Percentiles rank a stretch among this genome's conserved stretches.
These are phyloP conservation scores for Takifugu bimaculatus DNA, from an alignment of 2,113 vertebrate genomes.

Conservation along the genomic window DNA sequence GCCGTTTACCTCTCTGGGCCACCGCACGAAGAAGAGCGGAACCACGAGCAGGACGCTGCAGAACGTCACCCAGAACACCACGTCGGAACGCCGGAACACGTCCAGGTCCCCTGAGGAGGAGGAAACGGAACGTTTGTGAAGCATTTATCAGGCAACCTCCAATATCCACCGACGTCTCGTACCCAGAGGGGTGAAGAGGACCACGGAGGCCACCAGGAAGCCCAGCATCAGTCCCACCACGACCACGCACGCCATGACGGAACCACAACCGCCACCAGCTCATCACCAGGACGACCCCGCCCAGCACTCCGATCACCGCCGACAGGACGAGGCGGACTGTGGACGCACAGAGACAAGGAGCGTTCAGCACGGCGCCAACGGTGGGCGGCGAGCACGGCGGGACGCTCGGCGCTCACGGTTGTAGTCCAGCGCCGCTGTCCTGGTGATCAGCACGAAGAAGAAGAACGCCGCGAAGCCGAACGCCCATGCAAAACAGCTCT, in stretches of 20 bases:
- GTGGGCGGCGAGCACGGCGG: too few species aligned
- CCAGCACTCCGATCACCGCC: slow-evolving; percentile 73
- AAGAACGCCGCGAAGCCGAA: slow-evolving; percentile 82
- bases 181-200: slow-evolving; percentile 91
- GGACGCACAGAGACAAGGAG: not conserved
- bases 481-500: slow-evolving; percentile 91
- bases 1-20: slow-evolving; percentile 82
- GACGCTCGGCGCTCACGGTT: slow-evolving; percentile 72
- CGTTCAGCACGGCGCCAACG: not conserved
- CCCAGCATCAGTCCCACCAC: slow-evolving; percentile 85
- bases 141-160: too few species aligned
- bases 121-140: too few species aligned
- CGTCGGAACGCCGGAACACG: slow-evolving; percentile 77
- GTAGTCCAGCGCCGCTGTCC: slow-evolving; percentile 76
- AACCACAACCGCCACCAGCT: slow-evolving; percentile 92
- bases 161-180: not conserved
- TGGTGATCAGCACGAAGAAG: slow-evolving; percentile 84
- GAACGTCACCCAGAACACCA: slow-evolving; percentile 89
- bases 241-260: slow-evolving; percentile 77
- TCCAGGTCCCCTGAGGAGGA: slow-evolving; percentile 81
- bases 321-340: slow-evolving; percentile 82
- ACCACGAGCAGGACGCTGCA: slow-evolving; percentile 75
- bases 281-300: slow-evolving; percentile 81
- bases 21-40: slow-evolving; percentile 82
- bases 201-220: slow-evolving; percentile 75